Percentiles rank a stretch among this genome's conserved stretches.
Conservation (phyloP, 2,797 vertebrate species). For the Intellagama lesueurii region DNA sequence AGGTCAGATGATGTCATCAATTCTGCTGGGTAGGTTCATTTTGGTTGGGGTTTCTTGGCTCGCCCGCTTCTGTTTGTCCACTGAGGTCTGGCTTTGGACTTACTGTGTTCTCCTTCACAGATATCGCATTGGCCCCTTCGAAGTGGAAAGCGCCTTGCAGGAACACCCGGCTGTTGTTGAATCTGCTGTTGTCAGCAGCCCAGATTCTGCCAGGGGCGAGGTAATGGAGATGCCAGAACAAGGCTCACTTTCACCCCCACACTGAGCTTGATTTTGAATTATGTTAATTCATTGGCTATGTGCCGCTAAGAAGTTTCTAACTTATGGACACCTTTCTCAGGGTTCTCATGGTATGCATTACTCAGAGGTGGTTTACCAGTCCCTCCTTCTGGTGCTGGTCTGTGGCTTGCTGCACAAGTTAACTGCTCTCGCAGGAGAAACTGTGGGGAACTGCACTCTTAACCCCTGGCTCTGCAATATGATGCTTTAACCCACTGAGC, state of each 20-base stretch:
- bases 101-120: constrained; percentile 33
- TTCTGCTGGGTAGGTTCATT: constrained; percentile 79
- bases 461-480: too few species aligned
- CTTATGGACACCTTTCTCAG: too few species aligned
- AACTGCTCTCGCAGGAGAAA: too few species aligned
- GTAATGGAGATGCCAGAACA: constrained; percentile 60
- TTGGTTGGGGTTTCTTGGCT: too few species aligned
- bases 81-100: not conserved
- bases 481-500: too few species aligned
- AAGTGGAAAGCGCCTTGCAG: constrained; percentile 83
- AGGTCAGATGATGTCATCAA: constrained; percentile 84
- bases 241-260: too few species aligned
- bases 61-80: not conserved
- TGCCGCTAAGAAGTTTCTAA: too few species aligned
- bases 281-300: not conserved
- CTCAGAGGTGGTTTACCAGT: too few species aligned
- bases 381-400: too few species aligned
- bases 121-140: constrained; percentile 82
- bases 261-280: not conserved
- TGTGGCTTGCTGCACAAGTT: too few species aligned
- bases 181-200: constrained; percentile 85
- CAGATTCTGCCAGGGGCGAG: constrained; percentile 81
- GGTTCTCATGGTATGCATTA: too few species aligned
- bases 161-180: constrained; percentile 84
- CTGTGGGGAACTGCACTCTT: too few species aligned